Evolutionary conservation across 2,797 vertebrate species (phyloP), one percentile per base, ranked within the genome.

Genomic region (Enteromius unitaeniatus): DNA sequence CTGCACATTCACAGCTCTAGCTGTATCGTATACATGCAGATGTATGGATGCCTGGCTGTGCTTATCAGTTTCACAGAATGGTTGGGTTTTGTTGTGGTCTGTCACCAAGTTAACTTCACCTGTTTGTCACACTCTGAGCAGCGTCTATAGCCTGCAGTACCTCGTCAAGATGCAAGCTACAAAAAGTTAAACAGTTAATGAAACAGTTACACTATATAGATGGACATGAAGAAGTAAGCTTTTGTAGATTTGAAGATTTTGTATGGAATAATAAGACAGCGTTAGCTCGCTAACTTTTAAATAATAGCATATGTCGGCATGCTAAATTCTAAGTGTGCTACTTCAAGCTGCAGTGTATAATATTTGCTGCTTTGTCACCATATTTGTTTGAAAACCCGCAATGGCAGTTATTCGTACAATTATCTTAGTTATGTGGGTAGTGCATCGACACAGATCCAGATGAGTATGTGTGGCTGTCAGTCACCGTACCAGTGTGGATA

Each of bases 1-100:
- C 78, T 51, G 74, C 84, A 64, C 78, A 76, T 73, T 82, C 37
- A 58, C 81, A 58, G 49, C 58, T 64, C 75, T 21, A 40, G 47
- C 26, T 79, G 62, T 79, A 62, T 49, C 72, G 42, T 72, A 64
- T 42, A 42, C 47, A 81, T 74, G 85, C 72, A 83, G 85, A 87
- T 75, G 47, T 78, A 78, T 74, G 79, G 81, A 82, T 45, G 72
- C 6, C 28, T 55, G 51, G 28, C 58, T 28, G 34, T 67, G 74
- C 62, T 79, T 73, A 78, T 78, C 72, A 70, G 68, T 83, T 84
- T 74, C 62, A 82, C 58, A 83, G 55, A 31, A 64, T 3, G 4
- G 14, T 11, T 40, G 26, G 23, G 21, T 70, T 77, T 72, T 49
- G 64, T 37, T 47, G 60, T 77, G 37, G 37, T 31, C 37, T 42